Base-by-base conservation (phyloP, 2,888 invertebrate species). In the Drosophila maculinotata region DNA sequence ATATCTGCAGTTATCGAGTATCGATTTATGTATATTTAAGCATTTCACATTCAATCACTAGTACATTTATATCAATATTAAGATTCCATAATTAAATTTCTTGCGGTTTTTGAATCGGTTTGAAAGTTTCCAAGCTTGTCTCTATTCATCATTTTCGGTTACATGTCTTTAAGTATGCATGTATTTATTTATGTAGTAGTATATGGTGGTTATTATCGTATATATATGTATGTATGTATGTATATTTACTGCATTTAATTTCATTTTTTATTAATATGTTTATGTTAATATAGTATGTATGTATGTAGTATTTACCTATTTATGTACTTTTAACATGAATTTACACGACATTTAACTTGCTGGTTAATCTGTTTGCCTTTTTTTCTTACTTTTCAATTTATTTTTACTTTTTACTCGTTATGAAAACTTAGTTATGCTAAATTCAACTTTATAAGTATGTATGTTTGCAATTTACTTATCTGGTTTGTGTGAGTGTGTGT, bases 281-380 rank as follows among this genome's bases (percentile, higher is more conserved):
- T 23, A 12, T 26, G 10, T 31, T 41, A 25, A 49, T 23, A 41
- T 45, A 39, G 23, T 44, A 38, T 39, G 12, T 25, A 44, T 38
- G 10, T 7, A 10, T 26, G 31, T 49, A 14, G 1, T 30, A 36
- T 48, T 42, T 31, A 41, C 17, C 35, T 62, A 51, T 53, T 58
- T 28, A 42, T 48, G 71, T 54, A 68, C 26, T 39, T 70, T 66
- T 57, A 86, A 81, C 77, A 86, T 79, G 87, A 83, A 79, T 72
- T 86, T 83, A 86, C 81, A 88, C 81, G 88, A 86, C 81, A 86
- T 69, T 81, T 81, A 81, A 52, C 47, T 83, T 86, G 30, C 57
- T 75, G 84, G 56, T 76, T 86, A 72, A 64, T 15, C 73, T 48
- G 44, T 80, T 87, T 69, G 41, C 20, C 54, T 64, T 59, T 15